Evolutionary conservation across 2,113 vertebrate genomes (phyloP).

Genomic region (Mixornis gularis): DNA sequence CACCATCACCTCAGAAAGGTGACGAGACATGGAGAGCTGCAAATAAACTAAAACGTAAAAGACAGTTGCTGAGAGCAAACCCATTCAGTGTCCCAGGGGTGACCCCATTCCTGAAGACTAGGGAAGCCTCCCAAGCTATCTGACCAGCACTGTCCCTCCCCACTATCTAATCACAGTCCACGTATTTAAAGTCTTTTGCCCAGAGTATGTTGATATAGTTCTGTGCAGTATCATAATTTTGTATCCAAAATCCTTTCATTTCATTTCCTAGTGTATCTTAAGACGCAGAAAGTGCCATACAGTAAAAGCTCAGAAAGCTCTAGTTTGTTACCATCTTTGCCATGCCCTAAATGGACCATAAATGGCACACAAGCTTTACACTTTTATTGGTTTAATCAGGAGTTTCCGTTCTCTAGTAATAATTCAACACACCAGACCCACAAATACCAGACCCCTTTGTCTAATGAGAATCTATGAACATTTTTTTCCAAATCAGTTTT

Average conservation of each 20-base stretch:
- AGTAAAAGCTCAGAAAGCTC: background rate
- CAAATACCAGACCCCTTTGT: background rate
- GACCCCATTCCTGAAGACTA: background rate
- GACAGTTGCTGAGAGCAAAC: background rate
- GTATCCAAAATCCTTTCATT: background rate
- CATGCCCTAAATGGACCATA: background rate
- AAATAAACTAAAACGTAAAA: background rate
- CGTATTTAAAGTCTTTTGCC: background rate
- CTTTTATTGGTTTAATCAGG: background rate
- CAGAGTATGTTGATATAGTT: background rate
- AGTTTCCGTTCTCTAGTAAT: background rate
- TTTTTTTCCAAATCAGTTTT: background rate
- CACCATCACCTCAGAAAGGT: background rate
- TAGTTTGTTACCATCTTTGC: background rate
- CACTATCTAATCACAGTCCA: background rate
- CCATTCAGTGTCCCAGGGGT: no score
- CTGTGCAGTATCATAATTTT: background rate
- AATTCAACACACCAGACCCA: background rate
- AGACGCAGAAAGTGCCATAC: background rate
- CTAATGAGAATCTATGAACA: background rate
- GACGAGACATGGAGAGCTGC: accelerated
- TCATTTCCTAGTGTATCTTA: background rate
- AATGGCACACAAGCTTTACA: background rate
- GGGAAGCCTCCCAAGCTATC: background rate
- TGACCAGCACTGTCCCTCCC: background rate